Evolutionary conservation across 2,113 vertebrate species (phyloP), one percentile per base, ranked within the genome.

Genomic region (Macrotus californicus): DNA sequence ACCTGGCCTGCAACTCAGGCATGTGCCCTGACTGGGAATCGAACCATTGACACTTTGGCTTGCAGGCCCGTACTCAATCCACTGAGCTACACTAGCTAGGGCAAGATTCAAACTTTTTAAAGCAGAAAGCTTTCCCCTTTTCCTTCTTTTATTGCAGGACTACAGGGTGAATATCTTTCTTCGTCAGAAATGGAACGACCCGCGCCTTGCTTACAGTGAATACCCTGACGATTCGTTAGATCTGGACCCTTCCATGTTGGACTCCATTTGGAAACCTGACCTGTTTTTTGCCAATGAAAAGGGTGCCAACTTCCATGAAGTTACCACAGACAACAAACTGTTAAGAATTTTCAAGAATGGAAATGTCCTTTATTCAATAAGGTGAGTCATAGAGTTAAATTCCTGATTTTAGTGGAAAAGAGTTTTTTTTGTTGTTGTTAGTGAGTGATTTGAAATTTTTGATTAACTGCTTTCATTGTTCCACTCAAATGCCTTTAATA

Each of bases 211-310:
- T 3, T 99, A 99, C 54, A 98, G 99, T 36, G 99, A 99, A 98
- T 99, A 99, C 93, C 99, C 99, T 12, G 99, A 99, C 66, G 99
- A 99, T 96, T 99, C 99, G n/a, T 98, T 99, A 96, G 99, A 99
- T 96, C 97, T 99, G 93, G 99, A 99, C 97, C 99, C 99, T 9
- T 99, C 99, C 52, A 99, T 99, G 99, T 87, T 99, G 96, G 99
- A 99, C 97, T 99, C 99, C 87, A 99, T 99, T 87, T 99, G 99
- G 99, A 99, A 99, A 97, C 99, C 99, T 15, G 99, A 99, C 96
- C 97, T 99, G 93, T 99, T 99, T 96, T 99, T 99, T 96, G 99
- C 99, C 95, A 99, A 99, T 70, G 99, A 99, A 98, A 99, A 99
- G 96, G 99, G 99, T 66, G 99, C 99, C 50, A 99, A 99, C 96